A percentile compares a stretch with the other conserved stretches of the same genome.
These are phyloP conservation scores for Cataglyphis cursor DNA, from an alignment of 2,888 invertebrate genomes.

Conservation along the genomic window DNA sequence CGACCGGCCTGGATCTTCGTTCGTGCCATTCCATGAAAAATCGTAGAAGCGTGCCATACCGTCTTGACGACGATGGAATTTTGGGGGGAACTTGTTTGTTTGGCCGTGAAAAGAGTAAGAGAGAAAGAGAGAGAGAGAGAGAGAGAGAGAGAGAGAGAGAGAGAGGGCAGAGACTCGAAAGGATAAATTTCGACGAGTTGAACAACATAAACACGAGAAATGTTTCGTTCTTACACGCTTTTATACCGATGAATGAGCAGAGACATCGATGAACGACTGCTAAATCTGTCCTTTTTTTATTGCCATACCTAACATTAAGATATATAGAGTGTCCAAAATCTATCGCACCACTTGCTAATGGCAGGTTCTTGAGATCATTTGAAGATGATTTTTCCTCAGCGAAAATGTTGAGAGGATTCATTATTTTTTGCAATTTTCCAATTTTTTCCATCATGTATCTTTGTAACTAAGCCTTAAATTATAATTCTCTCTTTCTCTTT, in stretches of 20 bases:
- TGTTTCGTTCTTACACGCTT: neutral
- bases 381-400: too few relatives aligned
- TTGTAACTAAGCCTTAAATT: too few relatives aligned
- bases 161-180: neutral
- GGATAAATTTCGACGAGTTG: conserved; percentile 28
- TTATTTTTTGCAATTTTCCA: too few relatives aligned
- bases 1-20: conserved; percentile 15
- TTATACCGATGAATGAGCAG: neutral
- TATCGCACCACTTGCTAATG: too few relatives aligned
- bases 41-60: conserved; percentile 1
- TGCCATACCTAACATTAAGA: neutral
- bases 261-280: neutral
- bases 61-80: neutral
- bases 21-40: conserved; percentile 1
- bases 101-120: neutral
- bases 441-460: too few relatives aligned
- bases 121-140: neutral
- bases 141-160: neutral
- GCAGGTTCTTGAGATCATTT: too few relatives aligned
- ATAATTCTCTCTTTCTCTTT: too few relatives aligned
- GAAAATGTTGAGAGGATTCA: too few relatives aligned
- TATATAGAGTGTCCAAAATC: neutral
- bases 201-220: conserved; percentile 12
- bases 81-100: neutral
- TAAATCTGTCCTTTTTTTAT: neutral